Evolutionary conservation across 1,140 invertebrate species (phyloP).

Genomic region (Schlechtendalia chinensis): DNA sequence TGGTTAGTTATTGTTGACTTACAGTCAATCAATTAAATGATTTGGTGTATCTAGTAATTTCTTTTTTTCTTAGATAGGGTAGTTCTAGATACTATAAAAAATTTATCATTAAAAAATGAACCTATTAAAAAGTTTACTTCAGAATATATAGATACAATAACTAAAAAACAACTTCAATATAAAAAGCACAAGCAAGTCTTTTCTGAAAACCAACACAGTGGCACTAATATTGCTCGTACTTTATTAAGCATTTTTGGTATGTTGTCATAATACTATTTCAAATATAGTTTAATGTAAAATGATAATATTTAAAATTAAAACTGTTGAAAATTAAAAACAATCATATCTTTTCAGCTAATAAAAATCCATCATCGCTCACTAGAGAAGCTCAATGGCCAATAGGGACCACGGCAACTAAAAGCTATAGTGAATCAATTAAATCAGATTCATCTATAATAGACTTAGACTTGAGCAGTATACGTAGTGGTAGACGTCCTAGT

Average conservation of each 20-base stretch:
- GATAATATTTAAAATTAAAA: background rate
- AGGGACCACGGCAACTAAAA: slow-evolving; percentile 33
- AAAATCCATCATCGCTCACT: slow-evolving; percentile 30
- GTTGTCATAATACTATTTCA: background rate
- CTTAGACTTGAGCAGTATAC: slow-evolving; percentile 68
- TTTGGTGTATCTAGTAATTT: background rate
- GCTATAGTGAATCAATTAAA: slow-evolving; percentile 39
- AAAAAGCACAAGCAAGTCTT: slow-evolving; percentile 38
- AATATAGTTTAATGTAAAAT: background rate
- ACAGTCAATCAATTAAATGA: background rate
- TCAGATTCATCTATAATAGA: slow-evolving; percentile 48
- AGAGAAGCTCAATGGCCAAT: slow-evolving; percentile 41
- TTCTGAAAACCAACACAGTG: slow-evolving; percentile 27
- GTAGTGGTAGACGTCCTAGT: slow-evolving; percentile 72
- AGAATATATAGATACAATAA: slow-evolving; percentile 36
- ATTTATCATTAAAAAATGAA: slow-evolving; percentile 32
- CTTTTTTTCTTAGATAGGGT: slow-evolving; percentile 36
- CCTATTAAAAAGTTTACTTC: slow-evolving; percentile 30
- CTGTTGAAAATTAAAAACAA: background rate
- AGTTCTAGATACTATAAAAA: slow-evolving; percentile 36
- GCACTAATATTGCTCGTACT: slow-evolving; percentile 50
- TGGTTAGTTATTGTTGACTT: slow-evolving; percentile 51
- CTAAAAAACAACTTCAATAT: slow-evolving; percentile 33
- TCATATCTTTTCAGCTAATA: slow-evolving; percentile 32
- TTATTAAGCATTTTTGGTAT: slow-evolving; percentile 51